Conservation (phyloP, 2,888 invertebrate species). For the Spilosoma lubricipeda region DNA sequence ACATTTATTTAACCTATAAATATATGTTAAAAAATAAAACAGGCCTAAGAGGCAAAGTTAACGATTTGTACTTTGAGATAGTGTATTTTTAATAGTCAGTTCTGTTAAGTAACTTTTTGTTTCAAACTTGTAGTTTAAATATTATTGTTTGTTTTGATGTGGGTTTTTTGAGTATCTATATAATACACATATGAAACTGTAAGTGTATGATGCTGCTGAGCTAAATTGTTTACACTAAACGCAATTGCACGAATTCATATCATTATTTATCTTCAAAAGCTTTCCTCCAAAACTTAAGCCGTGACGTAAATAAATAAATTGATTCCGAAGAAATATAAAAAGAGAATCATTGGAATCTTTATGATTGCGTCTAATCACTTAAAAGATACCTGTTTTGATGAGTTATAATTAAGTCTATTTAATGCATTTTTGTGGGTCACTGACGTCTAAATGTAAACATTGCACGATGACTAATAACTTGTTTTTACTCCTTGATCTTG, state of each 20-base stretch:
- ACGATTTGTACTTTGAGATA: background rate
- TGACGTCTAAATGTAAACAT: conserved; percentile 69
- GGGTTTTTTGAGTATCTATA: background rate
- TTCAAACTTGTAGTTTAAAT: too few relatives aligned
- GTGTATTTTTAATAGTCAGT: too few relatives aligned
- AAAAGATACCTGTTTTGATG: conserved; percentile 12
- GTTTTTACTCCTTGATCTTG: conserved; percentile 82
- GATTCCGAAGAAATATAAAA: background rate
- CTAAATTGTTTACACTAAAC: background rate
- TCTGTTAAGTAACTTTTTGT: background rate
- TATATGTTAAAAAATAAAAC: too few relatives aligned
- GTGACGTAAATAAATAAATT: background rate
- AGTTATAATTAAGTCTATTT: conserved; percentile 42
- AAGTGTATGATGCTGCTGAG: background rate
- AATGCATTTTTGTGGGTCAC: conserved; percentile 71
- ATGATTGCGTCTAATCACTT: background rate
- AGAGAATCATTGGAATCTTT: background rate
- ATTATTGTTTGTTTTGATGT: too few relatives aligned
- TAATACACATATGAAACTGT: background rate
- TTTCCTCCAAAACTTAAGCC: background rate
- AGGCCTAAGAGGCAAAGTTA: background rate
- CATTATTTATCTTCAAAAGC: background rate
- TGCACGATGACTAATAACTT: conserved; percentile 70
- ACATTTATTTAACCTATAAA: too few relatives aligned
- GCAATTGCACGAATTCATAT: background rate